Base-by-base conservation (phyloP, 2,888 invertebrate genomes). In the Agrenia bidenticulata region DNA sequence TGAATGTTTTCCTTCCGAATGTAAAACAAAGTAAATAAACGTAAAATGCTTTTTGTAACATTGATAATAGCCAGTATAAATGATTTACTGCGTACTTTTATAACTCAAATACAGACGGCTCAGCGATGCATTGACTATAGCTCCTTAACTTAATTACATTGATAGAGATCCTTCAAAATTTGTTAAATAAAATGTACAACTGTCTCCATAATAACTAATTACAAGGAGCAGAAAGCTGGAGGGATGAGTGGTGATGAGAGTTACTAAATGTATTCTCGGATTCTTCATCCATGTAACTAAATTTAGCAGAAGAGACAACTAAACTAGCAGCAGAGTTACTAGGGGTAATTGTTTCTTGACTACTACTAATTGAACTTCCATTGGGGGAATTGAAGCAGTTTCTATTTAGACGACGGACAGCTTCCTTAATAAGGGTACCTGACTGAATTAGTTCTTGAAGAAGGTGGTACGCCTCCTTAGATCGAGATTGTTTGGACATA, bases 351-450 rank as follows among this genome's bases (percentile, higher is more conserved):
- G 56, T 45, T 4, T 45, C 45, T 19, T 5, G 56, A 32, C 26
- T 69, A 37, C 53, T 64, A 45, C 61, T 49, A 13, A 42, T 21
- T 27, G 32, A 24, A 41, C 19, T 57, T 27, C 23, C 51, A 59
- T 27, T 62, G 24, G 58, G 61, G 57, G 55, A 65, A 45, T 37
- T 59, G 56, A 67, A 65, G 62, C 72, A 72, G 65, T 72, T 72
- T 51, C 67, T 72, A 58, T 72, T 72, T 45, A 72, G 69, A 62
- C 72, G 65, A 51, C 67, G 63, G 21, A 72, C 72, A 21, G 72
- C 72, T 45, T 72, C 72, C 59, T 72, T 63, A 37, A 72, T 72
- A 19, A 72, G 66, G 59, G 63, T 67, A n/a, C 72, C 72, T 9
- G 72, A 72, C 56, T 69, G 61, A 9, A 72, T 32, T n/a, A 72